Base-by-base conservation (phyloP, 2,888 invertebrate species). In the Campaea margaritaria region DNA sequence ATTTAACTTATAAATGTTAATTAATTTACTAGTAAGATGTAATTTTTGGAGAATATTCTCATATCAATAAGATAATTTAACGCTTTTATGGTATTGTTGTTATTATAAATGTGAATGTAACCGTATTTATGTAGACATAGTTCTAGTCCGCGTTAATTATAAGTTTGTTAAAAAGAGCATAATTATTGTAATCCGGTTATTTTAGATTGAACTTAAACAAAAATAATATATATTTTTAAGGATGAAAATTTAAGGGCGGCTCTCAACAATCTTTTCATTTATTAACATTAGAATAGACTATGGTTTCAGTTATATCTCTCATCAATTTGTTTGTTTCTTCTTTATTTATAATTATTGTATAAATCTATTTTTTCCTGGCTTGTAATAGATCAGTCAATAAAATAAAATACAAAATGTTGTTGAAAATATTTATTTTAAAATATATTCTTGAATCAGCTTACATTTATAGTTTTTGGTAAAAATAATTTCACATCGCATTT, bases 381-480 rank as follows among this genome's bases (percentile, higher is more conserved):
- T n/a, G n/a, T 70, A 59, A 58, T 38, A 58, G 51, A 43, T 47
- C 21, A 57, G 15, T 59, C 54, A 68, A 67, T 64, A 61, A 66
- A 65, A 49, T 51, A 58, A 43, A 61, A n/a, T n/a, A 46, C 46
- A 58, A 28, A 65, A 53, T 49, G 46, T 54, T 67, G 21, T 71
- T 74, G 70, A 11, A 62, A 62, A 68, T 73, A 74, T 79, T 83
- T 76, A 76, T 76, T 72, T 62, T 75, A 76, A 78, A 81, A 76
- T n/a, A 74, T 74, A 74, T 70, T 76, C 59, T 78, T 76, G 73
- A 71, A 64, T 73, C 75, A 70, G 76, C 58, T 53, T 58, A 59
- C 39, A 8, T 69, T 66, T 70, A 68, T 71, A 73, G 72, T 66
- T 76, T 78, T 81, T 80, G 74, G 77, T 86, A 87, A 70, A 83